Evolutionary conservation across 2,888 invertebrate genomes (phyloP), one percentile per base, ranked within the genome.

Genomic region (Alcis repandata): DNA sequence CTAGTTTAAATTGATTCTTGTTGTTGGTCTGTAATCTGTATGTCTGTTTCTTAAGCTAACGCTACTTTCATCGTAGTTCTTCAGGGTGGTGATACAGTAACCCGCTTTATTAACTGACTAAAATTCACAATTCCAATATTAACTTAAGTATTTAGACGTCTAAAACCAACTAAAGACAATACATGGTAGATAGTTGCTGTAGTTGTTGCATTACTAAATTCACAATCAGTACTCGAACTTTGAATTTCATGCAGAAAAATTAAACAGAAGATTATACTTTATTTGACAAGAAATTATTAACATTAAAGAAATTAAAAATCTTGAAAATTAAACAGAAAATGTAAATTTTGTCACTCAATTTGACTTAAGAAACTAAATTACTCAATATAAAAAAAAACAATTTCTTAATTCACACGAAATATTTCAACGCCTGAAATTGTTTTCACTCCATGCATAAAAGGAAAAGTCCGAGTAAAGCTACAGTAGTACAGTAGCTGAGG

Each of bases 31-130:
- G 66, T 74, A 49, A 45, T 62, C 56, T 76, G 66, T 74, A 49
- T 71, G 64, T 52, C 73, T 75, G 46, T 60, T 43, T 38, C 51
- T 57, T 63, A 64, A 56, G 32, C 17, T 52, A 87, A 84, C 57
- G 77, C 85, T 83, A 86, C 86, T 75, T 43, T 79, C n/a, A 71
- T 83, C 85, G 85, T 87, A 77, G 87, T 77, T 64, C 63, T 69
- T 65, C 56, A 67, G 48, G 69, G 66, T 69, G 61, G 22, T 63
- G 48, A 57, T 68, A 41, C 67, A 46, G 41, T 71, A 68, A 64
- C 58, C 54, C 19, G 70, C 71, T 71, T 73, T 52, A 65, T 67
- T 69, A 71, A 71, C 69, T 64, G 38, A 67, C 68, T 72, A 67
- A 69, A 70, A 66, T 61, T 65, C 43, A 27, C 49, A 9, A 65